phyloP scores from a whole-genome alignment of 1,140 invertebrate genomes.

The Aethina tumida region DNA sequence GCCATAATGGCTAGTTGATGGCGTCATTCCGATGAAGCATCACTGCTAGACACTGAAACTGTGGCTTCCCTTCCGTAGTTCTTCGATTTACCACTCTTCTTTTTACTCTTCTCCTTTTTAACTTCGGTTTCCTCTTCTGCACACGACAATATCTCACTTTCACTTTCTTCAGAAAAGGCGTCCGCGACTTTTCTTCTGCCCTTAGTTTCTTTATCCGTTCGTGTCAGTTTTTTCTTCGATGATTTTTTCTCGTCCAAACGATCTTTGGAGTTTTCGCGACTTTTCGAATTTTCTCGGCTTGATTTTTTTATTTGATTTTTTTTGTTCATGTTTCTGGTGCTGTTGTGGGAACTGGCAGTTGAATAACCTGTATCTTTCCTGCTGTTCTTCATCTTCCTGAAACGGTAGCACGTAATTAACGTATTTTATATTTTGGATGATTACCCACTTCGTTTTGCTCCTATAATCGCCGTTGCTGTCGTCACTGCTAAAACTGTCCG shows the following conservation, averaged over 20 bases:
- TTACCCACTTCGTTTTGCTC: conserved; percentile 13
- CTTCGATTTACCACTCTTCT: conserved; percentile 18
- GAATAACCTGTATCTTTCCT: conserved; percentile 54
- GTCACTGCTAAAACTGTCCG: not conserved
- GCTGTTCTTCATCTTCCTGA: conserved; percentile 32
- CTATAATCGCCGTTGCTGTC: conserved; percentile 8
- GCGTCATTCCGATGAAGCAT: conserved; percentile 43
- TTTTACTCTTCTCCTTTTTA: conserved; percentile 14
- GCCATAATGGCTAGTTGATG: conserved; percentile 45
- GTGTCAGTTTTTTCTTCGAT: conserved; percentile 31
- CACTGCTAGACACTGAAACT: conserved; percentile 29
- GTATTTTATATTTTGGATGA: conserved; percentile 11
- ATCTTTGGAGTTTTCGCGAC: conserved; percentile 15
- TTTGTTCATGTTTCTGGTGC: conserved; percentile 25
- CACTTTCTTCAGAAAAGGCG: conserved; percentile 24
- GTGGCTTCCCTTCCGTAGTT: conserved; percentile 20
- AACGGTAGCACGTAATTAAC: conserved; percentile 8
- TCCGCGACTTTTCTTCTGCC: conserved; percentile 18
- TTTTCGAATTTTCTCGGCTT: conserved; percentile 10
- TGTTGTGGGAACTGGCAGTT: conserved; percentile 49
- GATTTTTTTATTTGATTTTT: conserved; percentile 11
- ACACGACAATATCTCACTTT: conserved; percentile 27
- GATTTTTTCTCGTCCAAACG: conserved; percentile 12
- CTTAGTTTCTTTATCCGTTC: conserved; percentile 22
- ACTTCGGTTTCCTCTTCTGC: conserved; percentile 17